Evolutionary conservation across 2,797 vertebrate genomes (phyloP).

Genomic region (Amniataba percoides): DNA sequence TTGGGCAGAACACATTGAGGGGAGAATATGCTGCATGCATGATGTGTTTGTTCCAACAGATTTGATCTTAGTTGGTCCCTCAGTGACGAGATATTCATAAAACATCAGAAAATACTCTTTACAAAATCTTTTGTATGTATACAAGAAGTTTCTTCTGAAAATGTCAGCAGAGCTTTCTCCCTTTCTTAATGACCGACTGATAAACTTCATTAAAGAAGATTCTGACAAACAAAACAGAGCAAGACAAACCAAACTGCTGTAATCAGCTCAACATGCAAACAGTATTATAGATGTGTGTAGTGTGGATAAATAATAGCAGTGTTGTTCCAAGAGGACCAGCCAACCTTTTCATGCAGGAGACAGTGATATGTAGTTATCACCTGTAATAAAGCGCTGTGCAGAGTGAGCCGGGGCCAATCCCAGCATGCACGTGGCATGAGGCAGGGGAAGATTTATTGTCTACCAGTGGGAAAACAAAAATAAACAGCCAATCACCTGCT

Average conservation of each 20-base stretch:
- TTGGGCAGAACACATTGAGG: slow-evolving; percentile 11
- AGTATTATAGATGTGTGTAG: too few species aligned
- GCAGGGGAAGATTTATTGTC: slow-evolving; percentile 16
- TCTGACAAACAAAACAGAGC: slow-evolving; percentile 5
- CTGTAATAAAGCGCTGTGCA: slow-evolving; percentile 21
- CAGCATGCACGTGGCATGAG: slow-evolving; percentile 11
- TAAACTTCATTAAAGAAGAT: background rate
- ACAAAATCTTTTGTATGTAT: background rate
- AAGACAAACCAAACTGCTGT: background rate
- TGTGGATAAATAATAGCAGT: background rate
- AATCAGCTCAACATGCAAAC: background rate
- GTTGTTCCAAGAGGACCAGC: background rate
- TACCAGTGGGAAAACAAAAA: slow-evolving; percentile 7
- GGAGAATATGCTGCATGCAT: slow-evolving; percentile 15
- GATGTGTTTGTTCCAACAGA: slow-evolving; percentile 30
- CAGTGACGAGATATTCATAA: slow-evolving; percentile 23
- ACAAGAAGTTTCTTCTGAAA: slow-evolving; percentile 3
- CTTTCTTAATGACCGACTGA: slow-evolving; percentile 1
- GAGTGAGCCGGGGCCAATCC: slow-evolving; percentile 10
- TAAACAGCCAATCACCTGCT: slow-evolving; percentile 33
- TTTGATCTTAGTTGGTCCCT: slow-evolving; percentile 34
- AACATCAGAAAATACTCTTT: slow-evolving; percentile 16
- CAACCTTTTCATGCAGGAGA: slow-evolving; percentile 5
- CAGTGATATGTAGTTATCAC: slow-evolving; percentile 13
- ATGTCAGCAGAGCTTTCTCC: background rate